phyloP scores from a whole-genome alignment of 2,888 invertebrate species.

The Agonopterix subpropinquella region DNA sequence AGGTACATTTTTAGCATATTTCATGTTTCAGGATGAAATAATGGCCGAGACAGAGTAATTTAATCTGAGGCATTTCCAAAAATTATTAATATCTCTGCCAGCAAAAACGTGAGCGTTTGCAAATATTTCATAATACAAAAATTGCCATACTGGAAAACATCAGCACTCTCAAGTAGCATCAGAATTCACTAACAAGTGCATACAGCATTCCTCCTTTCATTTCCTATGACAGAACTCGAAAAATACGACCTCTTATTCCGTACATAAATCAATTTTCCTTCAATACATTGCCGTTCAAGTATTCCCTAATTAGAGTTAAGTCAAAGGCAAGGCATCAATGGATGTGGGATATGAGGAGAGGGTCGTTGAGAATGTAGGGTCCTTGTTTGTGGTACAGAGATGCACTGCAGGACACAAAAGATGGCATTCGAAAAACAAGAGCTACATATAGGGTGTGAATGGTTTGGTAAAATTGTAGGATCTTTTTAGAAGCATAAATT shows the following conservation, averaged over 20 bases:
- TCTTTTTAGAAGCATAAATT: background rate
- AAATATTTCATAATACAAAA: too few species aligned
- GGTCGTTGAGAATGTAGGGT: slow-evolving; percentile 13
- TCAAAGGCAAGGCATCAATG: slow-evolving; percentile 11
- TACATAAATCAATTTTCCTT: slow-evolving; percentile 3
- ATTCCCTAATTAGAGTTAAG: too few species aligned
- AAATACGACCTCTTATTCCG: slow-evolving; percentile 12
- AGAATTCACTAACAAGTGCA: slow-evolving; percentile 14
- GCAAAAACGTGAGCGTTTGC: too few species aligned
- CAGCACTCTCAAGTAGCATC: slow-evolving; percentile 2
- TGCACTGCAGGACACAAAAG: slow-evolving; percentile 51
- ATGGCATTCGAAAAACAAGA: slow-evolving; percentile 52
- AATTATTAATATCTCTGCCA: too few species aligned
- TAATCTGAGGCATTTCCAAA: too few species aligned
- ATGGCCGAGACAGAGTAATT: too few species aligned
- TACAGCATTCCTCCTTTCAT: slow-evolving; percentile 8
- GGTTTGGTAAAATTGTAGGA: background rate
- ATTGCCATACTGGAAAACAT: too few species aligned
- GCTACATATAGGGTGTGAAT: slow-evolving; percentile 34
- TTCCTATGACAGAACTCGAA: slow-evolving; percentile 12
- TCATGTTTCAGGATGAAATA: too few species aligned
- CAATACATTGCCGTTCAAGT: slow-evolving; percentile 1
- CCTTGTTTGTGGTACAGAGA: slow-evolving; percentile 36
- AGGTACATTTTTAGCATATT: too few species aligned
- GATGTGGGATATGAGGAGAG: slow-evolving; percentile 10